Conservation (phyloP, 2,797 vertebrate species). For the Mustela erminea region DNA sequence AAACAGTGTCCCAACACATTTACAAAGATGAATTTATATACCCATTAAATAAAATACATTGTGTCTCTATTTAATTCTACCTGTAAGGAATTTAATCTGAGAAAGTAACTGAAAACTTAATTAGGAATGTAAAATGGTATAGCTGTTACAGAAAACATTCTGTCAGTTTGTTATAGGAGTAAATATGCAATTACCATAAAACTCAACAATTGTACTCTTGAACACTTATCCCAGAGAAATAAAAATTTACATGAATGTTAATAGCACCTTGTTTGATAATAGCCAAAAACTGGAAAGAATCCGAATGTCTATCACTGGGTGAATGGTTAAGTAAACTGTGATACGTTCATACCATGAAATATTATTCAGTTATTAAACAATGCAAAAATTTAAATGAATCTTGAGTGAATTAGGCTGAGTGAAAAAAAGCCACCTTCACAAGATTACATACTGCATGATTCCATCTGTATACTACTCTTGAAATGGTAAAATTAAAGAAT, state of each 20-base stretch:
- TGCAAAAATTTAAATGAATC: not conserved
- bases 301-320: not conserved
- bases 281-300: not conserved
- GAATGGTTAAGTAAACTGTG: not conserved
- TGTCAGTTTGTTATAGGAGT: constrained; percentile 10
- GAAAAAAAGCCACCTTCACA: not conserved
- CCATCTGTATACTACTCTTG: not conserved
- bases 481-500: constrained; percentile 36
- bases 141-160: not conserved
- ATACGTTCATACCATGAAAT: not conserved
- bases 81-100: constrained; percentile 3
- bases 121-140: constrained; percentile 13
- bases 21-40: constrained; percentile 2
- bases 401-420: not conserved
- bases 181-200: not conserved
- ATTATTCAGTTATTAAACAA: not conserved
- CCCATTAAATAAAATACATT: not conserved
- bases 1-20: not conserved
- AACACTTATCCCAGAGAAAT: constrained; percentile 20
- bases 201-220: not conserved
- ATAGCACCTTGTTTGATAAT: not conserved
- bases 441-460: not conserved
- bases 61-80: not conserved
- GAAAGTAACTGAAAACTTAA: not conserved
- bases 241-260: not conserved